Evolutionary conservation across 2,888 invertebrate species (phyloP), one percentile per base, ranked within the genome.

Genomic region (Leptinotarsa rubiginosa): DNA sequence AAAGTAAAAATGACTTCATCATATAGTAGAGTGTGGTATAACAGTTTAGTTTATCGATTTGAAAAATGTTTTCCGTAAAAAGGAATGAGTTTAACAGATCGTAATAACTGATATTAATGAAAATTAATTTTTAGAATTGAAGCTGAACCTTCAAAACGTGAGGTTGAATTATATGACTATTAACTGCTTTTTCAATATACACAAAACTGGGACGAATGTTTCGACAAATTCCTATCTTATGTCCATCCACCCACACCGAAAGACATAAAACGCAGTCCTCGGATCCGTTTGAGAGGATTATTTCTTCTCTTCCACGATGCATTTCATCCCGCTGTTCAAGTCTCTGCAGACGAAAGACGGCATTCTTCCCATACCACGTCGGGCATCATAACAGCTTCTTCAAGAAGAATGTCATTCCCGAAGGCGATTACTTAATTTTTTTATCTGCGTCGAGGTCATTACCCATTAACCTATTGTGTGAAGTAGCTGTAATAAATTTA

Each of bases 331-430:
- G 31, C 16, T 56, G 56, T 56, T 20, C 59, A 18, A 31, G 62
- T 62, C 62, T 62, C 20, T 22, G 56, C 56, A 41, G 31, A 41
- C 62, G 62, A 62, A 41, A 31, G 31, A 62, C 62, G 41, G 13
- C 62, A 62, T 62, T 62, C 62, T 31, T 62, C n/a, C 31, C 62
- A 62, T 62, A 62, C 62, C 62, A 41, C n/a, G 41, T 31, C 7
- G 25, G 62, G 7, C 41, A 13, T 16, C 16, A 16, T 41, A 31
- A 62, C 62, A 62, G 62, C 62, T 62, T 62, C 62, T 62, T 62
- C 41, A 2, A 31, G 41, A 31, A 62, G 62, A 62, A 62, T 62
- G 31, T 62, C 25, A 62, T 59, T 41, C n/a, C 31, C 41, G 4
- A 62, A n/a, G 41, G 62, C 31, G 41, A 41, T 62, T 31, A 62